Conservation (phyloP, 64 coral and sea anemone genomes). For the Montipora capricornis region DNA sequence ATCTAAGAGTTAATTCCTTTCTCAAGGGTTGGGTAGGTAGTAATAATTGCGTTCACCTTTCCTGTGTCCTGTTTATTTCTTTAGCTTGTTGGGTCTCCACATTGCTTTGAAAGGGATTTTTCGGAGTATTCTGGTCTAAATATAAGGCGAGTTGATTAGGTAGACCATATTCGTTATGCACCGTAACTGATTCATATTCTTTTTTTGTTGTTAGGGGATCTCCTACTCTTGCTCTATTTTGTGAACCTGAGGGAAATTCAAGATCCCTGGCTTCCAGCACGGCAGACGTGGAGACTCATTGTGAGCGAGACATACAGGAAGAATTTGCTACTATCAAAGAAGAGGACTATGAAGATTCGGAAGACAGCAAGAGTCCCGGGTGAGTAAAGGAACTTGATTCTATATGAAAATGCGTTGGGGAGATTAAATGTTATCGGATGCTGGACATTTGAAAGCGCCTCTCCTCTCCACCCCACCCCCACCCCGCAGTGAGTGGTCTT, state of each 20-base stretch:
- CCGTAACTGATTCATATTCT: neutral
- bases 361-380: constrained; percentile 47
- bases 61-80: no score
- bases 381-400: neutral
- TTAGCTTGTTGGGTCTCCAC: no score
- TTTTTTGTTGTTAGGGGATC: neutral
- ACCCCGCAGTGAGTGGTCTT: no score
- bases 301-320: constrained; percentile 32
- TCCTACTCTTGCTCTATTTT: neutral
- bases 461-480: no score
- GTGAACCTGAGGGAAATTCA: neutral
- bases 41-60: no score
- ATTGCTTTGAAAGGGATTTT: no score
- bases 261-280: constrained; percentile 34
- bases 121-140: no score
- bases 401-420: neutral
- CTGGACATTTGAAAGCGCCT: neutral
- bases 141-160: no score
- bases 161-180: neutral
- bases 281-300: constrained; percentile 30
- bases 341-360: constrained; percentile 31
- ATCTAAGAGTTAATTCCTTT: no score
- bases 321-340: constrained; percentile 59
- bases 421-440: neutral
- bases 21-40: no score